Evolutionary conservation across 2,113 vertebrate species (phyloP), one percentile per base, ranked within the genome.

Genomic region (Zosterops lateralis): DNA sequence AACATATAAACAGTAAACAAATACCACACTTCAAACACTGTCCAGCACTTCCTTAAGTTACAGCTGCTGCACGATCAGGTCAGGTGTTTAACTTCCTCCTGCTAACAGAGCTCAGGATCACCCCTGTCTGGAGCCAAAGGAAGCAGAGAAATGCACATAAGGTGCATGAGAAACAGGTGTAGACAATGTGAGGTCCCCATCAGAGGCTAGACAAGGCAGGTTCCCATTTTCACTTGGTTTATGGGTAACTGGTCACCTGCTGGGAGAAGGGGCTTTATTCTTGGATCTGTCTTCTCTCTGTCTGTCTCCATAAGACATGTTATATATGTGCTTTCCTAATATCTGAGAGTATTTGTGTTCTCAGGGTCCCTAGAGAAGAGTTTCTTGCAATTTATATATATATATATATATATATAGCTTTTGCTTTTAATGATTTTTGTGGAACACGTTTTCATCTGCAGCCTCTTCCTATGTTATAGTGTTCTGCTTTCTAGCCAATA

Each of bases 321-420:
- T 62, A 9, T 6, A 19, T 87, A 83, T 88, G 85, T 5, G 3
- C 22, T 51, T 87, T 82, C 29, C 53, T 72, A 40, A 54, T 83
- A 72, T 79, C 73, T 83, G 34, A 80, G 31, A 36, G 28, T 11
- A 50, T 92, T 91, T 93, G 29, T 67, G 47, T 92, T 95, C 78
- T 47, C 18, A 65, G 36, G 7, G 24, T 29, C 31, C 47, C 50
- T 17, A 57, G 29, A 90, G 67, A 13, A 92, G 28, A 68, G 4
- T 62, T 92, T 76, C 56, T 44, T 87, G 66, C n/a, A 47, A 95
- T 93, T 94, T 93, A 72, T 81, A 88, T 85, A 77, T 53, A 76
- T 71, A 92, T 14, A 50, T 82, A 38, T 92, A 77, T 53, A 76
- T 71, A 92, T 50, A 50, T 87, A 36, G 44, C n/a, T 88, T 95